Conservation (phyloP, 2,113 vertebrate species). For the Hippocampus zosterae region DNA sequence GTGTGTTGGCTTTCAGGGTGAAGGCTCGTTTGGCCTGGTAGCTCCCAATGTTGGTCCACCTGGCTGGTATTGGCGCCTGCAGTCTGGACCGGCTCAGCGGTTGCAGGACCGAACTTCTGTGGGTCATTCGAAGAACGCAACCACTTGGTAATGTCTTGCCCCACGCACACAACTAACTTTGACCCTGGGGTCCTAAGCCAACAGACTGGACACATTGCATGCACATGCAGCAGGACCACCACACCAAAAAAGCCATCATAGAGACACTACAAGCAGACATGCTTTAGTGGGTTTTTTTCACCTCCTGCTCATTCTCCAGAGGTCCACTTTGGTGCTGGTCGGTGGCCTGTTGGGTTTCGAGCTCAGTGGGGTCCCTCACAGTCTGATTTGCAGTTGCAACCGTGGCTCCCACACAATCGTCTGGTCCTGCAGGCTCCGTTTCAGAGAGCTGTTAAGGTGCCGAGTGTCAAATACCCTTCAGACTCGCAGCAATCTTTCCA, state of each 20-base stretch:
- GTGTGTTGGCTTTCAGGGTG: slow-evolving; percentile 6
- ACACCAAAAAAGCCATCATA: neutral
- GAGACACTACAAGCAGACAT: slow-evolving; percentile 16
- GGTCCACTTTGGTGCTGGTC: slow-evolving; percentile 7
- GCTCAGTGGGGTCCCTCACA: neutral
- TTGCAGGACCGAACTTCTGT: slow-evolving; percentile 28
- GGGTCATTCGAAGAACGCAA: neutral
- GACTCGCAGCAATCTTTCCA: neutral
- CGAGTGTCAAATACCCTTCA: slow-evolving; percentile 5
- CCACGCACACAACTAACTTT: neutral
- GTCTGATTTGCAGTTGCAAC: slow-evolving; percentile 4
- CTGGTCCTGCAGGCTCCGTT: slow-evolving; percentile 2
- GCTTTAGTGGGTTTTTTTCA: slow-evolving; percentile 20
- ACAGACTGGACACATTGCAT: neutral
- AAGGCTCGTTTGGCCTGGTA: neutral
- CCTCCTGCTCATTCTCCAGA: slow-evolving; percentile 35
- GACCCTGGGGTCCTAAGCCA: neutral
- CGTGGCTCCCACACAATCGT: neutral
- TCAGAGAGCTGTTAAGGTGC: slow-evolving; percentile 30
- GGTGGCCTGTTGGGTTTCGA: slow-evolving; percentile 18
- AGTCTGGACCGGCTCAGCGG: slow-evolving; percentile 10
- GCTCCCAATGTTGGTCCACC: neutral
- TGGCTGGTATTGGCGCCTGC: neutral
- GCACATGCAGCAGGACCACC: slow-evolving; percentile 5
- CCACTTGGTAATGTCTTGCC: neutral